Base-by-base conservation (phyloP, 2,797 vertebrate genomes). In the Sebastes kiyomatsui region DNA sequence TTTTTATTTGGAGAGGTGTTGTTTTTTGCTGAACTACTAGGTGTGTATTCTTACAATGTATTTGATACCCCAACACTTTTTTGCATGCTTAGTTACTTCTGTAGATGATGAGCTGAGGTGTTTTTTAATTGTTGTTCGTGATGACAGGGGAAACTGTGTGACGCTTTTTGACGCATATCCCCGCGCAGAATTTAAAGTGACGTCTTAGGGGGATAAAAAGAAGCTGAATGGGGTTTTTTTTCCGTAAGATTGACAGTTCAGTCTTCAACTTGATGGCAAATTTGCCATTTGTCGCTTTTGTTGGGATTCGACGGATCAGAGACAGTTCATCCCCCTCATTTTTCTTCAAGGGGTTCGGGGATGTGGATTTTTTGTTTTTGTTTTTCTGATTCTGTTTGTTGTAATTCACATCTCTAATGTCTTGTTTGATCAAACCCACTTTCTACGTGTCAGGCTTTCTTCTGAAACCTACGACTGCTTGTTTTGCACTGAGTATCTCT, bases 11-110 rank as follows among this genome's bases (percentile, higher is more conserved):
- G 85, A 92, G 88, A 92, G 90, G 81, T 89, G 78, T 91, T 85
- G 90, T 91, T 86, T 87, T 93, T 93, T 90, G 92, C 92, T 90
- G 55, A 93, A 89, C 80, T 92, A 81, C 76, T 95, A 92, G 91
- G 91, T 94, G 95, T 95, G 91, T 93, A 91, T 94, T 95, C 88
- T 93, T 93, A 93, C 86, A 88, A 78, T 90, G 94, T 95, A 95
- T 95, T 95, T 95, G 90, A 95, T 94, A 95, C 92, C 91, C 90
- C 81, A 22, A 88, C 81, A 88, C 83, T 91, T 92, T 54, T 94
- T 94, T 96, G 95, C 95, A 96, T 96, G 95, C 93, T 90, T 88
- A 91, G 35, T 90, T 90, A 91, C 82, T 94, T 91, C 88, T 75
- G 83, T 91, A 91, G 84, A 91, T 67, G 77, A 88, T 85, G 82